phyloP scores from a whole-genome alignment of 2,113 vertebrate species.

The Oryctolagus cuniculus region DNA sequence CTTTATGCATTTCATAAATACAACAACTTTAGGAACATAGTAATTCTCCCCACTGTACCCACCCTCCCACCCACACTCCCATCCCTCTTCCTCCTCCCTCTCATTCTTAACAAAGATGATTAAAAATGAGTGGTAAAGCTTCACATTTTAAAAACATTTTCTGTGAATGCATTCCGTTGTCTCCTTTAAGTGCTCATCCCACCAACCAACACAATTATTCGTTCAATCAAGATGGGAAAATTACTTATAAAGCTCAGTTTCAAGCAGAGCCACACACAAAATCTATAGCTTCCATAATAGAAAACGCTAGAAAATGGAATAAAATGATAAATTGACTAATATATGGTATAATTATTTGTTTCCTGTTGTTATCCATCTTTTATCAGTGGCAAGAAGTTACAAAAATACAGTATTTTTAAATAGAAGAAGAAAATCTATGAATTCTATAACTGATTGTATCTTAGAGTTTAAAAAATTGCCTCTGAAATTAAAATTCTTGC shows the following conservation, averaged over 20 bases:
- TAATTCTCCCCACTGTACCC: too few relatives aligned
- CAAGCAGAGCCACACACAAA: conserved; percentile 86
- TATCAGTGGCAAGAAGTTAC: conserved; percentile 80
- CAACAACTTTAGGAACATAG: too few relatives aligned
- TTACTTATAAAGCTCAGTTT: conserved; percentile 84
- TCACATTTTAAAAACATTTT: conserved; percentile 60
- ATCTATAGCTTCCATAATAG: conserved; percentile 87
- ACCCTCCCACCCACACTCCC: too few relatives aligned
- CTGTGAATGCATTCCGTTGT: conserved; percentile 71
- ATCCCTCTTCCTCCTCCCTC: too few relatives aligned
- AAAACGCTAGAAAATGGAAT: conserved; percentile 80
- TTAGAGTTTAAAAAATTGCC: conserved; percentile 70
- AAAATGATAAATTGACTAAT: conserved; percentile 89
- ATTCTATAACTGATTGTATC: conserved; percentile 79
- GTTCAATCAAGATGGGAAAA: conserved; percentile 89
- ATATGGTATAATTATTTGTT: conserved; percentile 81
- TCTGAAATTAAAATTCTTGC: conserved; percentile 46
- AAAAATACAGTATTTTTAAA: conserved; percentile 85
- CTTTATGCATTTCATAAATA: too few relatives aligned
- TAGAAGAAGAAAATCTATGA: conserved; percentile 80
- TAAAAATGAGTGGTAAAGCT: conserved; percentile 56
- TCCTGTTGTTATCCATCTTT: conserved; percentile 82
- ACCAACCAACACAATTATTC: conserved; percentile 77
- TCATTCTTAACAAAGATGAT: neutral
- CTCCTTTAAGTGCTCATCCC: conserved; percentile 72